phyloP scores from a whole-genome alignment of 2,888 invertebrate species.

The Calameuta pallipes region DNA sequence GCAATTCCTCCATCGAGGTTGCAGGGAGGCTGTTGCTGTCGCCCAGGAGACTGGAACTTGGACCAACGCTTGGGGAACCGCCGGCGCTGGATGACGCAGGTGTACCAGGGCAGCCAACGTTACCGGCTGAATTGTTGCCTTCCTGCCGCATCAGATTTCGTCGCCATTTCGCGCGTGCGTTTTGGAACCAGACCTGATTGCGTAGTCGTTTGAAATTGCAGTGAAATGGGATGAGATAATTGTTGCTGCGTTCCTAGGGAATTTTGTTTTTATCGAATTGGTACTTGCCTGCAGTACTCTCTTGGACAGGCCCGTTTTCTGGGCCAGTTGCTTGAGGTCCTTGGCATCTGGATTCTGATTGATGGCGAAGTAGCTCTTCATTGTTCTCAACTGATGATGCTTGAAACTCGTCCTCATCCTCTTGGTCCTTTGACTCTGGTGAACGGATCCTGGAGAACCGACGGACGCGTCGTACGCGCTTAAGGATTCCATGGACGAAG shows the following conservation, averaged over 20 bases:
- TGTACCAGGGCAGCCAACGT: conserved; percentile 59
- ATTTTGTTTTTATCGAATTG: neutral
- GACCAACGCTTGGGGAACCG: conserved; percentile 57
- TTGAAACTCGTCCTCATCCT: conserved; percentile 99
- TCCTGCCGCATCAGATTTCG: conserved; percentile 92
- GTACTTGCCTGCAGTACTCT: conserved; percentile 91
- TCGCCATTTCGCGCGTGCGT: conserved; percentile 98
- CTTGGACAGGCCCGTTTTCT: conserved; percentile 98
- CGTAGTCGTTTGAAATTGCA: neutral
- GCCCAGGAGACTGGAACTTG: conserved; percentile 64
- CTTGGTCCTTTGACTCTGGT: conserved; percentile 81
- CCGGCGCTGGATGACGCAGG: conserved; percentile 60
- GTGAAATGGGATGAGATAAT: neutral
- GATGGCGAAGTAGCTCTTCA: conserved; percentile 99
- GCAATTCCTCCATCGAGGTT: conserved; percentile 68
- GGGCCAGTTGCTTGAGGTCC: conserved; percentile 96
- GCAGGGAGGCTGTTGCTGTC: conserved; percentile 69
- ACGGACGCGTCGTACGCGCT: conserved; percentile 80
- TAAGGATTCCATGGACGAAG: conserved; percentile 82
- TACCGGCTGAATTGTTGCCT: conserved; percentile 59
- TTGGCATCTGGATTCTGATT: conserved; percentile 99
- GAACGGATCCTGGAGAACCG: conserved; percentile 78
- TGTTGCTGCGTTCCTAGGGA: neutral
- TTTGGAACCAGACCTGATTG: conserved; percentile 97
- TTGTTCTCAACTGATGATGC: conserved; percentile 97